These are phyloP conservation scores for Sericinus montela DNA, from an alignment of 2,888 invertebrate species.

Conservation along the genomic window DNA sequence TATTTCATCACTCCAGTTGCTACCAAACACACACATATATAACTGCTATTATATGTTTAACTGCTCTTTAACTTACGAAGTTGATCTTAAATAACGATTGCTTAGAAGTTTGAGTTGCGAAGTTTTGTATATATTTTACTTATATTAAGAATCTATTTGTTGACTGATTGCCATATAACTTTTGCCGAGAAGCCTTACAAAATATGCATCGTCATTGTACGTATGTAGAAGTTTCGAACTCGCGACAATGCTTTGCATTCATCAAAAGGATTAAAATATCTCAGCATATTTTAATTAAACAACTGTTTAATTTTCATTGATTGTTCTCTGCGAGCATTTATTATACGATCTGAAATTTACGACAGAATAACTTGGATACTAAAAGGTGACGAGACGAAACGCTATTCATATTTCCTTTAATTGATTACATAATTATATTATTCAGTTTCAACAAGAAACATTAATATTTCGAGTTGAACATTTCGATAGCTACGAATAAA, in stretches of 20 bases:
- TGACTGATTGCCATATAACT: conserved; percentile 13
- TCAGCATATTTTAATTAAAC: conserved; percentile 13
- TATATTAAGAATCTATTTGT: conserved; percentile 9
- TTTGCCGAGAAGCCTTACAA: neutral
- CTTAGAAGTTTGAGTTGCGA: conserved; percentile 4
- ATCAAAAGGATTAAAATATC: conserved; percentile 21
- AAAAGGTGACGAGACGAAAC: neutral
- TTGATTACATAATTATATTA: conserved; percentile 18
- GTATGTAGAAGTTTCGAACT: conserved; percentile 11
- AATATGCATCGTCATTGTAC: conserved; percentile 6
- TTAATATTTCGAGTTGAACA: conserved; percentile 5
- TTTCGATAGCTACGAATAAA: conserved; percentile 3
- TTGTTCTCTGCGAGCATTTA: conserved; percentile 5
- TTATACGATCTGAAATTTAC: conserved; percentile 9
- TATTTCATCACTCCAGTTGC: conserved; percentile 12
- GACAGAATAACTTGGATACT: conserved; percentile 13
- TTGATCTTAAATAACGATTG: neutral
- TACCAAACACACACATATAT: neutral
- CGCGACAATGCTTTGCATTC: conserved; percentile 20
- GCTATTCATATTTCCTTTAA: conserved; percentile 17
- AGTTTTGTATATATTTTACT: conserved; percentile 9
- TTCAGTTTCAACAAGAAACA: conserved; percentile 5
- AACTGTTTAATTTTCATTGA: conserved; percentile 16
- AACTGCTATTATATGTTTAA: too few relatives aligned
- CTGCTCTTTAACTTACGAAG: neutral